Base-by-base conservation (phyloP, 2,113 vertebrate species). In the Atherinomorus stipes region DNA sequence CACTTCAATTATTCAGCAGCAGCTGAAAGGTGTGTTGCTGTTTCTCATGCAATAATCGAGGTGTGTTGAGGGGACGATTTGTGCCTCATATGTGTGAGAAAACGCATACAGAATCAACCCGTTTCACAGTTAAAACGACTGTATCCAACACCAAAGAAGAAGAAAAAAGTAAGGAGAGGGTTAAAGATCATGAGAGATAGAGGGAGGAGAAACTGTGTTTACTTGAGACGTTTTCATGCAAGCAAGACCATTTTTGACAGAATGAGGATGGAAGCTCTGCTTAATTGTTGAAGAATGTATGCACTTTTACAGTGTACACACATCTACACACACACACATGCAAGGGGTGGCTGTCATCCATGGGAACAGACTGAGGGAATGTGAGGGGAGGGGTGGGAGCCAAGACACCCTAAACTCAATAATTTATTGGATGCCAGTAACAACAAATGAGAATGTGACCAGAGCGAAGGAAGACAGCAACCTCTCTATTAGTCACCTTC, bases 391-490 rank as follows among this genome's bases (percentile, higher is more conserved):
- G 71, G 31, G 63, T 21, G 57, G 87, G 91, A 91, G 72, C 89
- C 38, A 90, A 93, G 92, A 94, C 94, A 93, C 92, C 93, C 85
- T 74, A 75, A 45, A 92, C 92, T 99, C 88, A 96, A 99, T 98
- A 95, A 97, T 99, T 95, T 84, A 98, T 95, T 81, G 54, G 92
- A 84, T 75, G 95, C 96, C 95, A 94, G 95, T 86, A 97, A 96
- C 96, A 95, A 95, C 91, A 92, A 93, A 96, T 93, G 94, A 93
- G 90, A 95, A 90, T 94, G 95, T 93, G 95, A 96, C 92, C 90
- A 76, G 90, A 83, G 94, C 81, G 76, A 87, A 90, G 82, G 90
- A 85, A 94, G 93, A 86, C 87, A 95, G 94, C 81, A 93, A 90
- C 90, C 93, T 87, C 92, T 95, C 96, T 94, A 94, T 93, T 87